Evolutionary conservation across 2,113 vertebrate genomes (phyloP), one percentile per base, ranked within the genome.

Genomic region (Hucho hucho): DNA sequence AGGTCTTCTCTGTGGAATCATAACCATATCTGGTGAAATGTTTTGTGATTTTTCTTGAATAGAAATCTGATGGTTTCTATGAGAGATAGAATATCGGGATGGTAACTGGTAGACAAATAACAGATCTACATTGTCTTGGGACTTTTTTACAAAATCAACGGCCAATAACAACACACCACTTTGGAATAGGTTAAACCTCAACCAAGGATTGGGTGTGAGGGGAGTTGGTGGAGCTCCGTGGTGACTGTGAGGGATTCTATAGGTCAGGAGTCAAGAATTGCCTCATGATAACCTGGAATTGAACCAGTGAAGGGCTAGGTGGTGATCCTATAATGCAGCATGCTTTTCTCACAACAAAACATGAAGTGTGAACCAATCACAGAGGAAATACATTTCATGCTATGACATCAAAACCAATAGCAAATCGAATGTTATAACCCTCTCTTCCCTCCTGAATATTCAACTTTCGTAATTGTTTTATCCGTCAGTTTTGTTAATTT

Each of bases 361-460:
- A 75, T 75, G 79, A 81, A 43, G 86, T 88, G 73, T 78, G 26
- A 85, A 88, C 78, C 82, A 87, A 89, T 88, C 84, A 90, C 86
- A 89, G 79, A 89, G 84, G 81, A 88, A 90, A 90, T 87, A 80
- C 76, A 86, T 83, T 89, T 88, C 91, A 93, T 93, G 92, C 92
- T 75, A 75, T 89, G 86, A 92, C 83, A 80, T 80, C 77, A 69
- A 69, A 75, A 92, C 85, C 83, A 70, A 90, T 83, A 82, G 76
- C 72, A 88, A 86, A 83, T 74, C 82, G 87, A 87, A 78, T 22
- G 70, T 78, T 82, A 84, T 82, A 84, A 84, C 78, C 68, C 80
- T 83, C 74, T 87, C 58, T 83, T 73, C 85, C 81, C 84, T 92
- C 85, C 83, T 89, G 87, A 90, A 90, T 79, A 46, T 59, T 72